Conservation (phyloP, 2,888 invertebrate genomes). For the Lepeophtheirus nordmannii region DNA sequence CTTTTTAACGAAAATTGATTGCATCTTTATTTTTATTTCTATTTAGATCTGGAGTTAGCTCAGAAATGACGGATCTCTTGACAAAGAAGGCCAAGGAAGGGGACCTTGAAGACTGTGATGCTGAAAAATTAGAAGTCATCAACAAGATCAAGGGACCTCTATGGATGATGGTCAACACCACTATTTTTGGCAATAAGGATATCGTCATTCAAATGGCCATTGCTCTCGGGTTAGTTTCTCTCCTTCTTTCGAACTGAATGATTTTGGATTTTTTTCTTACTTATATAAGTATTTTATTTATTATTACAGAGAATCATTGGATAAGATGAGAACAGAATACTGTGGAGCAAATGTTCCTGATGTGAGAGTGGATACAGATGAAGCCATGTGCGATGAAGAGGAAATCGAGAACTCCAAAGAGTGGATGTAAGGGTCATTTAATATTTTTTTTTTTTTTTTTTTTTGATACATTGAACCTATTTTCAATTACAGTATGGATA, state of each 20-base stretch:
- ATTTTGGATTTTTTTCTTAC: background rate
- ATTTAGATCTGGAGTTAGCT: background rate
- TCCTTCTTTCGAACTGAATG: background rate
- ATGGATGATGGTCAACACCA: conserved; percentile 23
- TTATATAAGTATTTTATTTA: too few species aligned
- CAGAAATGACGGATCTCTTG: conserved; percentile 18
- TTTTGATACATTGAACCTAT: background rate
- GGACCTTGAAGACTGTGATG: conserved; percentile 2
- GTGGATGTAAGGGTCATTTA: conserved; percentile 11
- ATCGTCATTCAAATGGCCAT: conserved; percentile 16
- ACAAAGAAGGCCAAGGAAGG: conserved; percentile 16
- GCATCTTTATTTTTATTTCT: background rate
- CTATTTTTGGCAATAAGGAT: conserved; percentile 18
- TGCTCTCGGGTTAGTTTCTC: conserved; percentile 13
- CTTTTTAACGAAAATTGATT: background rate
- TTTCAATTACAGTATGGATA: conserved; percentile 14
- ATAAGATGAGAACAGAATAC: conserved; percentile 17
- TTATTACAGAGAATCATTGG: conserved; percentile 1
- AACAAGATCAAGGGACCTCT: conserved; percentile 19
- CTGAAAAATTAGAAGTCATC: conserved; percentile 15
- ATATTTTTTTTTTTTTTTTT: background rate
- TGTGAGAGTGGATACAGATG: background rate
- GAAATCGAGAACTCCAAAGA: conserved; percentile 15
- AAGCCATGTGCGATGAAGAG: conserved; percentile 15
- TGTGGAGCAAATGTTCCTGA: conserved; percentile 1